These are phyloP conservation scores for Nematolebias whitei DNA, from an alignment of 2,113 vertebrate species.

Conservation along the genomic window DNA sequence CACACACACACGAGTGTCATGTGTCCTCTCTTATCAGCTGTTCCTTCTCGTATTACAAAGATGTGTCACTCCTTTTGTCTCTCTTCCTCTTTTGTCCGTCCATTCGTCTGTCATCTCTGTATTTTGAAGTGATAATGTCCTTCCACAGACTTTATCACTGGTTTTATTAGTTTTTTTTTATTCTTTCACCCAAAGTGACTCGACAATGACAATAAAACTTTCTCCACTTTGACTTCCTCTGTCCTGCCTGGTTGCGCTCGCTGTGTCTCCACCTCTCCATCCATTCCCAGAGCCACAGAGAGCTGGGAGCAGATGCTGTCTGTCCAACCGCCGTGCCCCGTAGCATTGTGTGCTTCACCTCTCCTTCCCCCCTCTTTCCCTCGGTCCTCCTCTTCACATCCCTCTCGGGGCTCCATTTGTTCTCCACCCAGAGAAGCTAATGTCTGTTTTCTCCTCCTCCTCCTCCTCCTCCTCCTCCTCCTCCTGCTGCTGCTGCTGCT, in stretches of 20 bases:
- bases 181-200: conserved; percentile 16
- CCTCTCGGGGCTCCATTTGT: conserved; percentile 76
- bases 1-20: conserved; percentile 86
- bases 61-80: conserved; percentile 87
- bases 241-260: conserved; percentile 3
- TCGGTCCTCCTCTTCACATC: conserved; percentile 72
- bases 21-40: conserved; percentile 95
- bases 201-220: conserved; percentile 15
- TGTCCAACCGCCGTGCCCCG: conserved; percentile 77
- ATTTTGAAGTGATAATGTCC: conserved; percentile 85
- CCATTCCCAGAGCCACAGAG: conserved; percentile 71
- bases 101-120: conserved; percentile 81
- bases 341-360: conserved; percentile 79
- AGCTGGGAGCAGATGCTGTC: conserved; percentile 77
- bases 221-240: conserved; percentile 5
- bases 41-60: conserved; percentile 87
- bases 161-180: background rate
- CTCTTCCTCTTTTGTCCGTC: conserved; percentile 79
- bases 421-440: conserved; percentile 72
- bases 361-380: conserved; percentile 74
- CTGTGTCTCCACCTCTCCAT: conserved; percentile 62
- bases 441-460: conserved; percentile 68
- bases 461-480: conserved; percentile 27
- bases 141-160: conserved; percentile 2
- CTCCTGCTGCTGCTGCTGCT: conserved; percentile 25